Conservation (phyloP, 1,140 invertebrate species). For the Lerema accius region DNA sequence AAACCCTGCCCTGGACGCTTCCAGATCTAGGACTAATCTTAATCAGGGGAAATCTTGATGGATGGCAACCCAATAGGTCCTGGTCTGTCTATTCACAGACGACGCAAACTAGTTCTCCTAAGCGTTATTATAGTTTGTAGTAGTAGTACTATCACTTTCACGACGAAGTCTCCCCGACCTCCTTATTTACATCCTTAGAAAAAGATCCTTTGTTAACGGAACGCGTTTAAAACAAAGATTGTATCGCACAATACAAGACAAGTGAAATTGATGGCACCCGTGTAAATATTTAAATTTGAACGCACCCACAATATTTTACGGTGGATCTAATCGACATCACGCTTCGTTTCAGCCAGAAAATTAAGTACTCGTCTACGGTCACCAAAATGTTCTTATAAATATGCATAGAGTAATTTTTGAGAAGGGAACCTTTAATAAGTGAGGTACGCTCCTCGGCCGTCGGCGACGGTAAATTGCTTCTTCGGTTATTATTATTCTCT, state of each 20-base stretch:
- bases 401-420: conserved; percentile 72
- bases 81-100: no score
- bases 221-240: conserved; percentile 16
- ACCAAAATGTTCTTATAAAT: conserved; percentile 56
- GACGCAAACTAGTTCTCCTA: no score
- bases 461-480: conserved; percentile 72
- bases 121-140: no score
- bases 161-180: neutral
- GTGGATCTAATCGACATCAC: conserved; percentile 26
- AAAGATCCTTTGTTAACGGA: neutral
- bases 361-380: conserved; percentile 48
- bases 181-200: neutral
- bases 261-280: conserved; percentile 19
- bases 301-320: conserved; percentile 28
- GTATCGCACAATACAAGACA: conserved; percentile 13
- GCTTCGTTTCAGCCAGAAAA: conserved; percentile 41
- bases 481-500: conserved; percentile 67
- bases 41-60: no score
- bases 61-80: no score
- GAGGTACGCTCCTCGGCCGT: conserved; percentile 48
- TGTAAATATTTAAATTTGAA: conserved; percentile 31
- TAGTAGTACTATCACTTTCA: no score
- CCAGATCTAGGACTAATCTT: no score
- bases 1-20: no score
- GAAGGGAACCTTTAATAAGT: conserved; percentile 57